Conservation (phyloP, 64 coral and sea anemone species). For the Actinia tenebrosa region DNA sequence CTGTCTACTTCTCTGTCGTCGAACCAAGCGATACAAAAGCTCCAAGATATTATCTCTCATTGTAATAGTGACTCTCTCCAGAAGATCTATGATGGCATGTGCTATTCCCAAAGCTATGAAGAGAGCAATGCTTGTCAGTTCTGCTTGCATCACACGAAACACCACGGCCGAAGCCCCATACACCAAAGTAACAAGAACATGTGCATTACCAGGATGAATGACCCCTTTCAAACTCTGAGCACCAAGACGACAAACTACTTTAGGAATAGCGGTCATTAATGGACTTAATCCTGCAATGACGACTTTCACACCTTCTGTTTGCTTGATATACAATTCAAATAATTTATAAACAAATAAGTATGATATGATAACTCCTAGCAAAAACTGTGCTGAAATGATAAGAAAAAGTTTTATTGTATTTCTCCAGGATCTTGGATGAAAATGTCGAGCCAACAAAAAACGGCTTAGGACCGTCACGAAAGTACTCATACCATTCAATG, state of each 20-base stretch:
- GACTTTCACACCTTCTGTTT: constrained; percentile 10
- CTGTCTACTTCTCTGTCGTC: constrained; percentile 11
- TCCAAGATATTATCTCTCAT: constrained; percentile 82
- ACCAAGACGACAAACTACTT: constrained; percentile 54
- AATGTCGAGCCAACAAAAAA: constrained; percentile 38
- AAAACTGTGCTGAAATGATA: constrained; percentile 43
- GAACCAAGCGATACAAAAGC: constrained; percentile 32
- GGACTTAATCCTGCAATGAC: constrained; percentile 43
- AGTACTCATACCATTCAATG: constrained; percentile 41
- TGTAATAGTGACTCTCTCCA: constrained; percentile 65
- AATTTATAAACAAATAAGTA: constrained; percentile 39
- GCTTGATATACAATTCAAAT: constrained; percentile 37
- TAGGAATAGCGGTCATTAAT: constrained; percentile 38
- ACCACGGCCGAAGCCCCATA: constrained; percentile 57
- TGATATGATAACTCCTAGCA: constrained; percentile 37
- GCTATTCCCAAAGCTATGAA: constrained; percentile 51
- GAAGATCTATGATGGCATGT: constrained; percentile 63
- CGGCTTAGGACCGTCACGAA: constrained; percentile 32
- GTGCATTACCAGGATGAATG: constrained; percentile 47
- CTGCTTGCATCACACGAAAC: constrained; percentile 75
- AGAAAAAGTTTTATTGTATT: constrained; percentile 23
- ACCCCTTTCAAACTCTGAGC: constrained; percentile 39
- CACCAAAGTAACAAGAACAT: constrained; percentile 43
- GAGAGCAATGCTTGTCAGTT: constrained; percentile 40
- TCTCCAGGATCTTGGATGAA: constrained; percentile 16